Evolutionary conservation across 2,797 vertebrate genomes (phyloP).

Genomic region (Cyclura pinguis): DNA sequence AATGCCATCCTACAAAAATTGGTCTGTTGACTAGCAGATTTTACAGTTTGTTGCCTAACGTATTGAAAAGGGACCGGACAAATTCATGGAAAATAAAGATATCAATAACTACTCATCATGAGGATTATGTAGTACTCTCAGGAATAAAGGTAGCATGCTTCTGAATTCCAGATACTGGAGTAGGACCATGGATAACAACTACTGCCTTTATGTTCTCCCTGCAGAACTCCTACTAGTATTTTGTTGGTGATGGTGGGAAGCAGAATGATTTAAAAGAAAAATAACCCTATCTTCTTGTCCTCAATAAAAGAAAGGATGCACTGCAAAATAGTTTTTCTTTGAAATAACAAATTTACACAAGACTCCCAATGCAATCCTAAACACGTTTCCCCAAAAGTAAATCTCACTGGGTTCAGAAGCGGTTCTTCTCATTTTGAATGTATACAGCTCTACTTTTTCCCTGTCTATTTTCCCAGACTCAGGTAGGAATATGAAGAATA

Average conservation of each 20-base stretch:
- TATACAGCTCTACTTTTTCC: too few relatives aligned
- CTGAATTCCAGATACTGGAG: background rate
- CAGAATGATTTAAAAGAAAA: background rate
- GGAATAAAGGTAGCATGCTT: background rate
- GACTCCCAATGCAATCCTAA: too few relatives aligned
- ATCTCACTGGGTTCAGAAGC: background rate
- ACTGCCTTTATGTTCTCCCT: background rate
- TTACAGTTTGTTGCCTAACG: background rate
- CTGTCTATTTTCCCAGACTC: too few relatives aligned
- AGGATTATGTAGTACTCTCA: too few relatives aligned
- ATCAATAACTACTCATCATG: background rate
- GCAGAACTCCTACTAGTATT: background rate
- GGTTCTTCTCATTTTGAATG: background rate
- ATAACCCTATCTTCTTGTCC: background rate
- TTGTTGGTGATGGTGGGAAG: background rate
- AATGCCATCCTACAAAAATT: background rate
- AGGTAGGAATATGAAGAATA: too few relatives aligned
- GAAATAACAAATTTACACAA: background rate
- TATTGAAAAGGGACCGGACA: background rate
- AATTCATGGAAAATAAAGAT: background rate
- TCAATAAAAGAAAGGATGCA: background rate
- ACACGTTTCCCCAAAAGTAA: too few relatives aligned
- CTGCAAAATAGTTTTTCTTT: background rate
- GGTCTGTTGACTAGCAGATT: background rate
- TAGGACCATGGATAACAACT: background rate